phyloP scores from a whole-genome alignment of 2,113 vertebrate genomes.

The Alethe castanea region DNA sequence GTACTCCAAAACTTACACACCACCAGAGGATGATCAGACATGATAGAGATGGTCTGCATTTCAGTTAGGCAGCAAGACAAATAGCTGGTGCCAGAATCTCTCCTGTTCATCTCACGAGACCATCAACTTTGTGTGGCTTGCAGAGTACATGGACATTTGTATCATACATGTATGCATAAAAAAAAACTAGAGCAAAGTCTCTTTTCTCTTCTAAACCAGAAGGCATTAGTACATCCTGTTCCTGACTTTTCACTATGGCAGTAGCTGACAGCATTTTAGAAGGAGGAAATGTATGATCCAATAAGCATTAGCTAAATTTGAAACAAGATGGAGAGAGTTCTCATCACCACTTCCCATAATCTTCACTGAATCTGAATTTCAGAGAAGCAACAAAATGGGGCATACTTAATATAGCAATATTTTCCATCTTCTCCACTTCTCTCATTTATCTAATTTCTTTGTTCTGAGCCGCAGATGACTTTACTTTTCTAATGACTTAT shows the following conservation, averaged over 20 bases:
- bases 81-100: background rate
- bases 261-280: background rate
- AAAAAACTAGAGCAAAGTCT: background rate
- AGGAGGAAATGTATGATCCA: background rate
- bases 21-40: background rate
- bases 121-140: background rate
- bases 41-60: background rate
- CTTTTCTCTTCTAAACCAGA: background rate
- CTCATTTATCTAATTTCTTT: conserved; percentile 6
- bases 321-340: background rate
- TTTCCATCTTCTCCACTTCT: background rate
- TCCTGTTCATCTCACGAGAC: background rate
- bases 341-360: background rate
- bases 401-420: conserved; percentile 14
- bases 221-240: background rate
- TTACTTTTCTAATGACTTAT: background rate
- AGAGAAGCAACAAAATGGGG: background rate
- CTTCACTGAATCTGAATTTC: background rate
- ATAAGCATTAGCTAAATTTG: background rate
- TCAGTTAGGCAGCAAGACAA: background rate
- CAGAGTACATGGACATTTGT: background rate
- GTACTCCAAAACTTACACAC: background rate
- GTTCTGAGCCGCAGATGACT: background rate
- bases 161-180: background rate
- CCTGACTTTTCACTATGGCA: background rate